phyloP scores from a whole-genome alignment of 2,888 invertebrate species.

The Ischnura elegans region DNA sequence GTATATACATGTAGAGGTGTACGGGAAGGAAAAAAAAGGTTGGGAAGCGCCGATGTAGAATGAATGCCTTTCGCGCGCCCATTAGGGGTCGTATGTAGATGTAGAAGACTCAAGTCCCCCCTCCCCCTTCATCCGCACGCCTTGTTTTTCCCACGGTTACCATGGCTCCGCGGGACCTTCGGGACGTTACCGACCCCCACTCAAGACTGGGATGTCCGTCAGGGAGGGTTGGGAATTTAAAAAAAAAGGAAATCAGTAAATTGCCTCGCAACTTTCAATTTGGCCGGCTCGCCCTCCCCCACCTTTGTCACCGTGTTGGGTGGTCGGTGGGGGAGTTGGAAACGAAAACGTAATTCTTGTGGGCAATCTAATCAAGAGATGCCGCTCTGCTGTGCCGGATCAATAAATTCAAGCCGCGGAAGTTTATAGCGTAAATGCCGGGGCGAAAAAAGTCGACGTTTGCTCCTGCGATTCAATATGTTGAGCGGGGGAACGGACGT shows the following conservation, averaged over 20 bases:
- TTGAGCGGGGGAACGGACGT: background rate
- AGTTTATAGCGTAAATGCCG: conserved; percentile 15
- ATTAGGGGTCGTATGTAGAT: too few species aligned
- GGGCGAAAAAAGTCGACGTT: conserved; percentile 4
- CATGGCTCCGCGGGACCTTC: background rate
- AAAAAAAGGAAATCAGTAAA: background rate
- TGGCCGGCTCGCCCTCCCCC: background rate
- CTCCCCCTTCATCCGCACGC: background rate
- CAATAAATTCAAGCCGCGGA: conserved; percentile 35
- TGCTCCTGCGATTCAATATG: background rate
- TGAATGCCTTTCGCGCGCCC: too few species aligned
- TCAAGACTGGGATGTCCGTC: background rate
- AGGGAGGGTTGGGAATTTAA: background rate
- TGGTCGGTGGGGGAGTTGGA: background rate
- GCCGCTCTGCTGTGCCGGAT: background rate
- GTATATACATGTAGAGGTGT: too few species aligned
- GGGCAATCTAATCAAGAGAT: conserved; percentile 35
- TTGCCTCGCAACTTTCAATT: conserved; percentile 29
- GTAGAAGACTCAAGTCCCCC: too few species aligned
- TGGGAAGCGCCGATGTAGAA: too few species aligned
- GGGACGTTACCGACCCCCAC: background rate
- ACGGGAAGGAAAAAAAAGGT: too few species aligned
- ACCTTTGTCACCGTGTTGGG: background rate
- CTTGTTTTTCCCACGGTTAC: background rate
- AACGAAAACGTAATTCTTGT: background rate